Evolutionary conservation across 23 tunicate species (phyloP), one percentile per base, ranked within the genome.

Genomic region (Halocynthia aurantium): DNA sequence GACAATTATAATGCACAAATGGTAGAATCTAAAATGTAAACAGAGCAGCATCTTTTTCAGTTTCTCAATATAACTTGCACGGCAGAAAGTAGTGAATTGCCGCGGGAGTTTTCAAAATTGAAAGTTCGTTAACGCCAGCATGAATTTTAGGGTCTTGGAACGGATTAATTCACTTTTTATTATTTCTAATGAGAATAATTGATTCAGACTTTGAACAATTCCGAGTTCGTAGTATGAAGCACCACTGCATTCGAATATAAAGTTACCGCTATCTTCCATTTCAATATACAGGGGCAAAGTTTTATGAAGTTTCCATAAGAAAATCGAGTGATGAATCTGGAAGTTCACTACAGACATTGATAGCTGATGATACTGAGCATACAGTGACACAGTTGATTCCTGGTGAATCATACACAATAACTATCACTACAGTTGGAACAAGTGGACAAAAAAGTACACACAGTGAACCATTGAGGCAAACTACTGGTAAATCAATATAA

Each of bases 301-400:
- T 74, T 53, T 74, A 74, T 18, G 78, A 74, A 56, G 62, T 74
- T n/a, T 21, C 50, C 17, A 54, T 74, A 62, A 11, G 31, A 31
- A 31, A 49, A 15, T 21, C 78, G 2, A 54, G 6, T 51, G 60
- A 54, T 8, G 9, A 19, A 10, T 19, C 8, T 2, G 56, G 56
- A 20, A 11, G 51, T 10, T 44, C 75, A 1, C 7, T 17, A 7
- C 78, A 56, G 1, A 20, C 50, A n/a, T 54, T 74, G 10, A 49
- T 74, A 8, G 55, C 78, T 0, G 78, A 51, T 22, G 78, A 55
- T 15, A 74, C 78, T 13, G 78, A 74, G 0, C 56, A 54, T 54
- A 74, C 64, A 8, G 64, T 74, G 64, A 21, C 55, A 19, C 60
- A 56, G 13, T 53, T 74, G 15, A 53, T 56, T 13, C 78, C 78